Base-by-base conservation (phyloP, 1,140 invertebrate genomes). In the Lordiphosa collinella region DNA sequence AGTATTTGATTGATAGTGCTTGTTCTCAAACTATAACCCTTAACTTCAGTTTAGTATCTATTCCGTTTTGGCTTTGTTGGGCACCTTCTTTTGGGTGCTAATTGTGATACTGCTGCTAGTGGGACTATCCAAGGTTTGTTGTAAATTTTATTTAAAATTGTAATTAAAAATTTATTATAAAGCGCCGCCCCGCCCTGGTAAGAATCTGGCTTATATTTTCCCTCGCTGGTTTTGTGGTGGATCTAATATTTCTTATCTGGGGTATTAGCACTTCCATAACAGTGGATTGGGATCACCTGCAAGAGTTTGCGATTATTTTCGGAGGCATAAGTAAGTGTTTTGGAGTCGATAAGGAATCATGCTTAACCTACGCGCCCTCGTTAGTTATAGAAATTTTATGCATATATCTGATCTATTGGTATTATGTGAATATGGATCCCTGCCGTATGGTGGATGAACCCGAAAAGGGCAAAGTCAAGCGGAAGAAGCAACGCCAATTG, bases 201-300 rank as follows among this genome's bases (percentile, higher is more conserved):
- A 53, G 52, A 31, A 37, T 36, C n/a, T 79, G 75, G 75, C 36
- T 79, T n/a, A 37, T 62, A 18, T 79, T 79, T 49, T 79, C 75
- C 5, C 8, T 70, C 12, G 14, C 7, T 18, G 75, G 75, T 12
- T 79, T 82, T 14, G 4, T 70, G 4, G 11, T 40, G 38, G 75
- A 79, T 41, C 16, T 66, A 13, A 9, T 51, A 6, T 75, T 80
- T 12, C 11, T 75, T 7, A 22, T 71, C 0, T 80, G 66, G 71
- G 71, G 76, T 6, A 29, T 75, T 9, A 14, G 38, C 2, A 55
- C 50, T 12, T 59, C 75, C 7, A 11, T 71, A 31, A 57, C 47
- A 1, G 49, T 78, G 2, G 54, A 75, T 13, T 82, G 65, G 70
- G 60, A 59, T 36, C 57, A 60, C 5, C 29, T 75, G 1, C 22